Evolutionary conservation across 2,113 vertebrate genomes (phyloP).

Genomic region (Actinemys pallida): DNA sequence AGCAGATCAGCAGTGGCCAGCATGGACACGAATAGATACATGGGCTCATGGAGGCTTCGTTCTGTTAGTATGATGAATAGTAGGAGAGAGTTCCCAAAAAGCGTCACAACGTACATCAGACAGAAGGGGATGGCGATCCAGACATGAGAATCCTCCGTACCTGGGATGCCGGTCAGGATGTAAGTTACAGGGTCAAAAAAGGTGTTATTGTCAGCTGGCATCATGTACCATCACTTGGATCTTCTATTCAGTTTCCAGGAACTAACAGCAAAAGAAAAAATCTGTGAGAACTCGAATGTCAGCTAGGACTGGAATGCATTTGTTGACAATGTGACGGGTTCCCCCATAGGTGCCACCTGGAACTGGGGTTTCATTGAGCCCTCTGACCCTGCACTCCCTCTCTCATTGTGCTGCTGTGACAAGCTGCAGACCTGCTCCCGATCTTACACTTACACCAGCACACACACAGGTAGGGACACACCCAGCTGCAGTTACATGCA

Average conservation of each 20-base stretch:
- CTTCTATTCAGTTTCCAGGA: background rate
- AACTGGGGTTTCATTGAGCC: too few relatives aligned
- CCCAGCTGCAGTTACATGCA: too few relatives aligned
- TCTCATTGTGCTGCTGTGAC: too few relatives aligned
- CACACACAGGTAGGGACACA: background rate
- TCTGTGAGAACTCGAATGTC: background rate
- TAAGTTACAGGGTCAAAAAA: background rate
- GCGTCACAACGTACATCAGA: constrained; percentile 34
- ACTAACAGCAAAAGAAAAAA: background rate
- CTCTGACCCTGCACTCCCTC: too few relatives aligned
- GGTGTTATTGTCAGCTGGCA: constrained; percentile 10
- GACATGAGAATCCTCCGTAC: constrained; percentile 6
- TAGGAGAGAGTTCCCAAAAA: constrained; percentile 37
- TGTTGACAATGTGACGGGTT: too few relatives aligned
- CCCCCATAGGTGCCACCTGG: too few relatives aligned
- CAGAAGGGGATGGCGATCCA: constrained; percentile 59
- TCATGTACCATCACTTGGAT: background rate
- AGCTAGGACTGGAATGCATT: too few relatives aligned
- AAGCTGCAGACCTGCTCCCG: too few relatives aligned
- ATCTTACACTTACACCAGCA: background rate
- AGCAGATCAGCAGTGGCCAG: constrained; percentile 58
- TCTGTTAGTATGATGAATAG: constrained; percentile 30
- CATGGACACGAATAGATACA: constrained; percentile 52
- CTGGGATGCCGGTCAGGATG: constrained; percentile 55
- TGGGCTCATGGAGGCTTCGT: constrained; percentile 19